Evolutionary conservation across 2,797 vertebrate genomes (phyloP), one percentile per base, ranked within the genome.

Genomic region (Manis crassicaudata): DNA sequence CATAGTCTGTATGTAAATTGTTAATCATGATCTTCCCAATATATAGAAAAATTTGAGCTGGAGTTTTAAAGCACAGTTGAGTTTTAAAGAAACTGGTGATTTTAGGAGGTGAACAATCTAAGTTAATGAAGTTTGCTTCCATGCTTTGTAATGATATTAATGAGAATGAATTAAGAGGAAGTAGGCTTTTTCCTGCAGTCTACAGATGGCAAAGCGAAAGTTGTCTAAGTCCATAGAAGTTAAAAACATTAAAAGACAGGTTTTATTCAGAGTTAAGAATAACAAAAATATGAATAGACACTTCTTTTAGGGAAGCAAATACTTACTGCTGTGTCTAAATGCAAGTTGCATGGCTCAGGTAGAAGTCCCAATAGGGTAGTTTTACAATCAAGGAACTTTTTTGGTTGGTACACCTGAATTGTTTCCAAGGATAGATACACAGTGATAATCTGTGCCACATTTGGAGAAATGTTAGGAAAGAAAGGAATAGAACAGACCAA

Each of bases 41-140:
- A 12, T 58, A 20, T 83, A 62, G n/a, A 90, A 72, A 1, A 82
- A 54, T 79, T 65, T 76, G 46, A 76, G 91, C 25, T 79, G 27
- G 10, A 85, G 4, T 58, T 94, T 86, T 93, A 90, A 76, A 80
- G 27, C 25, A 92, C 10, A 80, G 8, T 62, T 52, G 43, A 67
- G 65, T 90, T 62, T 35, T 85, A 65, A 43, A n/a, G 12, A 62
- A 43, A 17, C 27, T 46, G 14, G 3, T 37, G 70, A 67, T 91
- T 93, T 94, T 86, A 72, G n/a, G 17, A 85, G 46, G 58, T 79
- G 16, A 92, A 92, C 89, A 88, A 86, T 80, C 21, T 90, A 43
- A 93, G 37, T 62, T 76, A 77, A 79, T 88, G 37, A 73, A 88
- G 4, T 82, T 96, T 88, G 14, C 35, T 85, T 88, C 17, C 7